A percentile compares a stretch with the other conserved stretches of the same genome.
Evolutionary conservation across 2,797 vertebrate genomes (phyloP).

Genomic region (Pangasius sanitwongsei): DNA sequence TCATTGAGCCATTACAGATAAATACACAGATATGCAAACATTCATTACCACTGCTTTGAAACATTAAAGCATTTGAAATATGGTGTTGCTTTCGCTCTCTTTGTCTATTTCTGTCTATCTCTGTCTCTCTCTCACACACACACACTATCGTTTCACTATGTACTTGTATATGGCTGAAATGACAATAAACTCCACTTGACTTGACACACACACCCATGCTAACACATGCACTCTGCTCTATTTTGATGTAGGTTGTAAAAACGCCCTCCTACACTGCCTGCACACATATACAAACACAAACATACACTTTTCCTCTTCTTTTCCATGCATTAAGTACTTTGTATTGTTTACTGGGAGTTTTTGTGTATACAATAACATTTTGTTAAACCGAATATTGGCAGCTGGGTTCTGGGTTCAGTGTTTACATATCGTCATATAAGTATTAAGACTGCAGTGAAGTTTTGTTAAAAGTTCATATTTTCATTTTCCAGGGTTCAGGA

Average conservation of each 20-base stretch:
- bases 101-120: too few species aligned
- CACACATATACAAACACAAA: not conserved
- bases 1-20: not conserved
- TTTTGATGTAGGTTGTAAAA: not conserved
- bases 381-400: not conserved
- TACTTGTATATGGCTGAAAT: too few species aligned
- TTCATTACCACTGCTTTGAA: not conserved
- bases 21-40: not conserved
- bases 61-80: not conserved
- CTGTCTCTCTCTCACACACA: not conserved
- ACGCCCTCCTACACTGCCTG: not conserved
- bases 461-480: not conserved
- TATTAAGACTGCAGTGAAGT: not conserved
- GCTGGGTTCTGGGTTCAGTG: not conserved
- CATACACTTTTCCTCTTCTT: not conserved
- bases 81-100: not conserved
- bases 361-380: not conserved
- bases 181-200: too few species aligned
- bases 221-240: not conserved
- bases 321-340: not conserved
- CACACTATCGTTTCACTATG: too few species aligned
- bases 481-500: not conserved
- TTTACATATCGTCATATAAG: not conserved
- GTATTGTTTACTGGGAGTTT: not conserved
- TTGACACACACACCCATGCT: not conserved